Evolutionary conservation across 2,888 invertebrate genomes (phyloP).

Genomic region (Bruchidius siliquastri): DNA sequence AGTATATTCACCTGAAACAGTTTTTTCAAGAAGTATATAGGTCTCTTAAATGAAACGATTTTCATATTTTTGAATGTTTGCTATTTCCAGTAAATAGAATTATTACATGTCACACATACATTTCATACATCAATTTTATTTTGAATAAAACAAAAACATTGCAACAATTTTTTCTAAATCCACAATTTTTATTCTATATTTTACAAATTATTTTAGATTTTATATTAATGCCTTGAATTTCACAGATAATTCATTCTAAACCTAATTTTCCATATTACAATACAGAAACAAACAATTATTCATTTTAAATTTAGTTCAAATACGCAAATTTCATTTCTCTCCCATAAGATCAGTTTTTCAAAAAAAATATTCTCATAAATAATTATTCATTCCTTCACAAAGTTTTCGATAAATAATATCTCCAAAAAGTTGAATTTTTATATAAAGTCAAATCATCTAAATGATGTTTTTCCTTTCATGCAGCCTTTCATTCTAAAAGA

Average conservation of each 20-base stretch:
- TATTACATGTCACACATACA: conserved; percentile 44
- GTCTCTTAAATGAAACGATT: not conserved
- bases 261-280: conserved; percentile 27
- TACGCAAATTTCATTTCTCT: conserved; percentile 1
- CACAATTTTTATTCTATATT: conserved; percentile 37
- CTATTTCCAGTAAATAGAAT: conserved; percentile 43
- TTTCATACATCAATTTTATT: conserved; percentile 43
- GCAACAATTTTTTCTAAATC: conserved; percentile 37
- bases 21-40: not conserved
- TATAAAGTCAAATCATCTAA: conserved; percentile 10
- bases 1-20: too few species aligned
- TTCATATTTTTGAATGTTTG: conserved; percentile 39
- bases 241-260: conserved; percentile 37
- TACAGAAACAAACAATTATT: conserved; percentile 18
- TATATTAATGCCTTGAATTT: conserved; percentile 36
- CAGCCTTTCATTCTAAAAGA: conserved; percentile 24
- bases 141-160: conserved; percentile 34
- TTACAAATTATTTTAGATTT: conserved; percentile 36
- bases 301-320: conserved; percentile 6
- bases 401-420: conserved; percentile 10
- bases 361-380: not conserved
- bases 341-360: not conserved
- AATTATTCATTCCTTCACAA: conserved; percentile 11
- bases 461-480: conserved; percentile 13
- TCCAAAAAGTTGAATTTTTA: conserved; percentile 10